These are phyloP conservation scores for Sminthopsis crassicaudata DNA, from an alignment of 2,113 vertebrate genomes.

Conservation along the genomic window DNA sequence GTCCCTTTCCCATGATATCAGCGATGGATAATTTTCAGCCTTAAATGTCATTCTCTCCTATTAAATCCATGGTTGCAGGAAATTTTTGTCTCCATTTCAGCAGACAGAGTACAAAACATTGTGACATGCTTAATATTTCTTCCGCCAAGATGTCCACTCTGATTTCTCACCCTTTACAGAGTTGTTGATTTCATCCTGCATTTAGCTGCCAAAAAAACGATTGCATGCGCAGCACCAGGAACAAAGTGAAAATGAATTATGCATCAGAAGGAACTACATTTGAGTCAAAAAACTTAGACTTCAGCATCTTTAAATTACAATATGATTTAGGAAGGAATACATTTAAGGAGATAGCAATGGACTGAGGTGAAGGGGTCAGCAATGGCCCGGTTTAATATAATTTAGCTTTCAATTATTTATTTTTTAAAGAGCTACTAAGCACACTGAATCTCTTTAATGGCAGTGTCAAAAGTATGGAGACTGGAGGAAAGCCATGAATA, in stretches of 20 bases:
- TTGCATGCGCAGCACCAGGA: slow-evolving; percentile 83
- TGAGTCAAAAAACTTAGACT: slow-evolving; percentile 87
- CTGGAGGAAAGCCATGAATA: slow-evolving; percentile 85
- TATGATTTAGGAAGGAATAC: slow-evolving; percentile 87
- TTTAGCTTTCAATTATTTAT: slow-evolving; percentile 88
- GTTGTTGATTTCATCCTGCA: slow-evolving; percentile 87
- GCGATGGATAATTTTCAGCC: slow-evolving; percentile 80
- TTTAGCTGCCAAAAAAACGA: slow-evolving; percentile 87
- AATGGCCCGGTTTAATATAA: slow-evolving; percentile 82
- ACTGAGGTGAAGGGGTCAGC: slow-evolving; percentile 81
- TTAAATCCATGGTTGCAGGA: slow-evolving; percentile 80
- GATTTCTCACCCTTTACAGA: slow-evolving; percentile 87
- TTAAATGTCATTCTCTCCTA: slow-evolving; percentile 82
- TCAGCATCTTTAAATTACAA: slow-evolving; percentile 88
- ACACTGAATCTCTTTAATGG: slow-evolving; percentile 83
- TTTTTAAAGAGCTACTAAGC: slow-evolving; percentile 86
- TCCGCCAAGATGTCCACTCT: slow-evolving; percentile 85
- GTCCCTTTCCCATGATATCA: slow-evolving; percentile 82
- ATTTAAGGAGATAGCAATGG: slow-evolving; percentile 86
- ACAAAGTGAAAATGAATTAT: slow-evolving; percentile 90
- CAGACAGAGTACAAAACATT: slow-evolving; percentile 87
- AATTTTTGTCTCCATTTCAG: slow-evolving; percentile 84
- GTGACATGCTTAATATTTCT: slow-evolving; percentile 89
- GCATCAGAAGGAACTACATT: slow-evolving; percentile 85
- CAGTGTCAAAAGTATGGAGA: slow-evolving; percentile 86